Percentiles rank a stretch among this genome's conserved stretches.
Evolutionary conservation across 2,888 invertebrate genomes (phyloP).

Genomic region (Acrocera orbiculus): DNA sequence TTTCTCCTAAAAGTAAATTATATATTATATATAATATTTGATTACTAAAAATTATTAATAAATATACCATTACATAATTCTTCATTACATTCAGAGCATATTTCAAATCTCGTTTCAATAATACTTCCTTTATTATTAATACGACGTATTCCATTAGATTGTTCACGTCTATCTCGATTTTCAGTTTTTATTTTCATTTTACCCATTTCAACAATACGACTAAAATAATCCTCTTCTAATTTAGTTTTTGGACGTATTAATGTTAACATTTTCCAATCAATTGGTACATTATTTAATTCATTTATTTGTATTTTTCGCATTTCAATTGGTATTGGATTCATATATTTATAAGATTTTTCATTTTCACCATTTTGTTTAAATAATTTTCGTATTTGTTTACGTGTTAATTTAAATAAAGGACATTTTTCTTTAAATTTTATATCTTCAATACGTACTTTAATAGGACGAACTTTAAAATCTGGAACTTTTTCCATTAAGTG

Average conservation of each 20-base stretch:
- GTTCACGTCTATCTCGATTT: conserved; percentile 48
- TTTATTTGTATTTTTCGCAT: conserved; percentile 39
- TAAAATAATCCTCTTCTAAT: conserved; percentile 73
- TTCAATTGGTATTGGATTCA: conserved; percentile 65
- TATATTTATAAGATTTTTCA: conserved; percentile 30
- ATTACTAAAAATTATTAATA: too few relatives aligned
- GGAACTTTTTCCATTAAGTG: conserved; percentile 71
- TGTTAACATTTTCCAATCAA: conserved; percentile 87
- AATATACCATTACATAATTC: conserved; percentile 64
- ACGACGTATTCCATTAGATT: conserved; percentile 48
- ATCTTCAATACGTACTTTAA: conserved; percentile 66
- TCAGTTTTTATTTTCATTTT: conserved; percentile 59
- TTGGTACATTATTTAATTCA: conserved; percentile 67
- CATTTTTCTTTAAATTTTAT: conserved; percentile 57
- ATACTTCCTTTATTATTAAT: conserved; percentile 72
- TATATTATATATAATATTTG: too few relatives aligned
- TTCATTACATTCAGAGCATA: conserved; percentile 67
- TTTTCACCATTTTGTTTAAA: conserved; percentile 24
- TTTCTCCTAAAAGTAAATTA: too few relatives aligned
- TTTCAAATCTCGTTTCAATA: conserved; percentile 54
- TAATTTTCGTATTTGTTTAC: conserved; percentile 45
- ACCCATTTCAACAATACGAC: conserved; percentile 64
- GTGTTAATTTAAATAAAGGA: conserved; percentile 54
- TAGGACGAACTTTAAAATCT: conserved; percentile 75
- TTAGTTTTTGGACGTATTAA: conserved; percentile 68